Evolutionary conservation across 2,113 vertebrate genomes (phyloP), one percentile per base, ranked within the genome.

Genomic region (Maccullochella peelii): DNA sequence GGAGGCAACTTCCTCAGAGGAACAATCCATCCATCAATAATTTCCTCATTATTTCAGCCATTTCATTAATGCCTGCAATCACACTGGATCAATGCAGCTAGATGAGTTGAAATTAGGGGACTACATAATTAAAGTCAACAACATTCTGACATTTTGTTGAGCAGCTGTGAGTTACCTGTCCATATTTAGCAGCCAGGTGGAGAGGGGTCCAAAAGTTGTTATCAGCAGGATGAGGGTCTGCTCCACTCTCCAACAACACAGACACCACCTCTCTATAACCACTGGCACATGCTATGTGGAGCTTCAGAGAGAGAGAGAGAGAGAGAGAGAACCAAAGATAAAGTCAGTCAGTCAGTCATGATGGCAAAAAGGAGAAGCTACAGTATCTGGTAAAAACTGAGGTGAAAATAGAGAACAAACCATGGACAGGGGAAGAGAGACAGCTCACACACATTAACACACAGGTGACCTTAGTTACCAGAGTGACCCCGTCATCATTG

Each of bases 171-270:
- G 4, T 85, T 96, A 99, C 98, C 97, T 99, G 97, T 86, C 97
- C 97, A 40, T 98, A 98, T 93, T 97, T 99, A 80, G 98, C 96
- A 82, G 98, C 97, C 91, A 99, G 91, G 82, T 99, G 98, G 15
- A 99, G 95, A 2, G 98, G 97, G 8, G 97, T 98, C 97, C 97
- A 99, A 82, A 95, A 95, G 81, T 89, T 95, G 86, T 95, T 94
- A 91, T 98, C 97, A 10, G 66, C 83, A 2, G 88, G 84, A 61
- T 97, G 96, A 83, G 96, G 94, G 83, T 99, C 96, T 1, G 96
- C 97, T 0, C 96, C 96, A 0, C 94, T 95, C 67, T 97, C 95
- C 77, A 99, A 79, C 36, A 99, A 73, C 69, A 97, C 85, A 21
- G 94, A 92, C 16, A 89, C 95, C 76, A 98, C 97, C 3, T 97